Percentiles rank a stretch among this genome's conserved stretches.
phyloP scores from a whole-genome alignment of 2,888 invertebrate species.

The Reticulitermes lucifugus region DNA sequence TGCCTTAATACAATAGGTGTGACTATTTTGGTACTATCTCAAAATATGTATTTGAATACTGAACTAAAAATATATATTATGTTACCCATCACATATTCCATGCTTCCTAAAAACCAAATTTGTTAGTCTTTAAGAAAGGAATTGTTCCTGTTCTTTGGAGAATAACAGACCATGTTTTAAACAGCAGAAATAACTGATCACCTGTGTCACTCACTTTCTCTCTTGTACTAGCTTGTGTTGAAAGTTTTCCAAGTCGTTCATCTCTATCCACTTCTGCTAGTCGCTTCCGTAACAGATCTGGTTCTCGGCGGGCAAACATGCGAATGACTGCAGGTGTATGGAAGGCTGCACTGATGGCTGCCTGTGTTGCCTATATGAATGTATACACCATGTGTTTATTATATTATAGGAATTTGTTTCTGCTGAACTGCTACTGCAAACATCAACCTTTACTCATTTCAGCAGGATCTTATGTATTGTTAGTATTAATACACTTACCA shows the following conservation, averaged over 20 bases:
- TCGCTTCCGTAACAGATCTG: slow-evolving; percentile 72
- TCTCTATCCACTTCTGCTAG: slow-evolving; percentile 71
- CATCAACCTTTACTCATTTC: too few relatives aligned
- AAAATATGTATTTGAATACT: too few relatives aligned
- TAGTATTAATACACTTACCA: slow-evolving; percentile 63
- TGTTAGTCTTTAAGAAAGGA: neutral
- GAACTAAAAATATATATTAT: too few relatives aligned
- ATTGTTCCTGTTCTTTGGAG: neutral
- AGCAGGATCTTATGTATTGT: too few relatives aligned
- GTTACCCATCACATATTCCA: too few relatives aligned
- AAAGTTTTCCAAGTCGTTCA: slow-evolving; percentile 71
- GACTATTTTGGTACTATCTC: too few relatives aligned
- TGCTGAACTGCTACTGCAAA: too few relatives aligned
- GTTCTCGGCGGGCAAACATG: slow-evolving; percentile 78
- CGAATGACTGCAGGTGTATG: slow-evolving; percentile 80
- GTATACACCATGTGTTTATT: too few relatives aligned
- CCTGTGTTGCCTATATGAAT: slow-evolving; percentile 73
- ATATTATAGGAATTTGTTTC: too few relatives aligned
- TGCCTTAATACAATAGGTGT: too few relatives aligned
- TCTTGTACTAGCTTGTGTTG: slow-evolving; percentile 64
- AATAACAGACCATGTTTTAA: slow-evolving; percentile 14
- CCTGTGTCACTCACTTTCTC: slow-evolving; percentile 64
- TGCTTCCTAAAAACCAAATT: too few relatives aligned
- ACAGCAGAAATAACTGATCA: neutral
- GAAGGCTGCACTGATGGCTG: slow-evolving; percentile 79